Conservation (phyloP, 2,797 vertebrate genomes). For the Molossus alvarezi region DNA sequence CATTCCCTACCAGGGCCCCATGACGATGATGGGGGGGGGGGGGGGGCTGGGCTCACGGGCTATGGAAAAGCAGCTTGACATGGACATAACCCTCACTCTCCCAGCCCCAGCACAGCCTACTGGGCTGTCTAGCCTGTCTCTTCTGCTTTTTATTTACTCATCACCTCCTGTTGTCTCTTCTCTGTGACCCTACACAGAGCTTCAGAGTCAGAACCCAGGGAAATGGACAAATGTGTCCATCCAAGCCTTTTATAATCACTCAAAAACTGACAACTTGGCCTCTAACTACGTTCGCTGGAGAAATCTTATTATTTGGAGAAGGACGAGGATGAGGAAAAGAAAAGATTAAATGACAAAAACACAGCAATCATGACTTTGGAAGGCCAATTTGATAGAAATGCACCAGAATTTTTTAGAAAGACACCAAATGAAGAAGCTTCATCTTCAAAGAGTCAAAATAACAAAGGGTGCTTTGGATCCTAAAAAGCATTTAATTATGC, state of each 20-base stretch:
- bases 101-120: neutral
- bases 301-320: constrained; percentile 59
- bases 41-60: neutral
- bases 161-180: neutral
- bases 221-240: neutral
- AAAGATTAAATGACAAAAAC: neutral
- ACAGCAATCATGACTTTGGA: neutral
- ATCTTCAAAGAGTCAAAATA: neutral
- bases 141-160: constrained; percentile 15
- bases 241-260: constrained; percentile 32
- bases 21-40: neutral
- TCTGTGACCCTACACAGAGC: constrained; percentile 26
- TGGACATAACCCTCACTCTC: constrained; percentile 33
- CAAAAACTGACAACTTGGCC: neutral
- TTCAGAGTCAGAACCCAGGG: neutral
- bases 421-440: constrained; percentile 1
- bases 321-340: neutral
- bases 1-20: neutral
- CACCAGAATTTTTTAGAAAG: constrained; percentile 57
- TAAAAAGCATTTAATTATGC: neutral
- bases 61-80: too few relatives aligned
- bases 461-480: neutral
- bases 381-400: neutral
- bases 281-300: constrained; percentile 11
- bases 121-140: neutral